Base-by-base conservation (phyloP, 2,888 invertebrate species). In the Cosmopolites sordidus region DNA sequence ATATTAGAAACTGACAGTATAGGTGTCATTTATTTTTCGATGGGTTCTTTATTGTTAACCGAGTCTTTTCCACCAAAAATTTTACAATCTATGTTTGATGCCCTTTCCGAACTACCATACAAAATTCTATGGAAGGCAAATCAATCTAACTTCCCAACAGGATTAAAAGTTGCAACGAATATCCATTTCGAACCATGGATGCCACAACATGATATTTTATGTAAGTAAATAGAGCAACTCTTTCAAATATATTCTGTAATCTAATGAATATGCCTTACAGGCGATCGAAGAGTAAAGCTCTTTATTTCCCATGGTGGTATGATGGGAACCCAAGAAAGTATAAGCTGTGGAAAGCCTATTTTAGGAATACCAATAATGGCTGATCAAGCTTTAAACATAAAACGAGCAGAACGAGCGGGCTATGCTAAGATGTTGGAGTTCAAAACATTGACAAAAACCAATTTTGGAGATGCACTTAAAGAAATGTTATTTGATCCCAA, bases 1-100 rank as follows among this genome's bases (percentile, higher is more conserved):
- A 12, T 53, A 22, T 22, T 22, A 8, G 22, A 22, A 22, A 48
- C 55, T 11, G 48, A 58, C 18, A 41, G 30, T 17, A 60, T 67
- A 16, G 72, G 73, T 4, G 75, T 80, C 16, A 77, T 82, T 51
- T 81, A 79, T 64, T 78, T 81, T 73, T 79, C 79, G 58, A 78
- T 82, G 62, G 82, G 82, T 8, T 81, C 81, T 4, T 78, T 81
- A 77, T 72, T 82, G 1, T 68, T 76, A 16, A 78, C 79, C 29
- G 80, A 80, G 65, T 77, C 78, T 0, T 78, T 81, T 57, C 76
- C 80, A 0, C 68, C 67, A 30, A 71, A 75, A 15, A 76, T 71
- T 58, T 62, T 79, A 40, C 69, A 74, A 54, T 72, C 73, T 46
- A 76, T 82, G 59, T 76, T 81, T 58, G 68, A 71, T 17, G 79